Evolutionary conservation across 2,888 invertebrate genomes (phyloP).

Genomic region (Punctoribates punctum): DNA sequence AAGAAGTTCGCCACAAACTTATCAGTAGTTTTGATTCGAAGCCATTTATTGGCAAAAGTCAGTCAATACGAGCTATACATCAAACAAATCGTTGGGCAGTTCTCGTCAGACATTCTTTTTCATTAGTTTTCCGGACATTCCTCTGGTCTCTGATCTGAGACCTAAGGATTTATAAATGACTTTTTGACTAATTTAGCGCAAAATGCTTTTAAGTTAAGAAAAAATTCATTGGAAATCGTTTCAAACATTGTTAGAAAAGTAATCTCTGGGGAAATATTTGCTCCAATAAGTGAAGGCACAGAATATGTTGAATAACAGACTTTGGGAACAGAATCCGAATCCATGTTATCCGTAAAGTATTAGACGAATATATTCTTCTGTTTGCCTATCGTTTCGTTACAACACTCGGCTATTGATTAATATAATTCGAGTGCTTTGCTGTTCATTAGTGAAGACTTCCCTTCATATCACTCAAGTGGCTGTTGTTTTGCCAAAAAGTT

Average conservation of each 20-base stretch:
- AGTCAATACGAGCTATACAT: conserved; percentile 31
- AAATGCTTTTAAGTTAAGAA: conserved; percentile 18
- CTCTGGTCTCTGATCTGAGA: not conserved
- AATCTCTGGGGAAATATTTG: conserved; percentile 26
- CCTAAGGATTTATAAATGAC: conserved; percentile 26
- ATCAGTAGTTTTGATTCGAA: conserved; percentile 31
- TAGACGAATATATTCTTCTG: not conserved
- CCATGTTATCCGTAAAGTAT: not conserved
- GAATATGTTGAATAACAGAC: not conserved
- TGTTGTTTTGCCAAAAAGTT: not conserved
- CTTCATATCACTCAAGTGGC: not conserved
- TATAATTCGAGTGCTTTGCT: conserved; percentile 24
- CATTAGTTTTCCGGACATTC: not conserved
- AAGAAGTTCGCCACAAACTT: conserved; percentile 36
- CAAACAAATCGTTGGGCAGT: conserved; percentile 28
- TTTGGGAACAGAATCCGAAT: not conserved
- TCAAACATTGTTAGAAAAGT: not conserved
- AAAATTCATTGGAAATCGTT: conserved; percentile 35
- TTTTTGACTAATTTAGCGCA: conserved; percentile 27
- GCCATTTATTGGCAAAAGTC: conserved; percentile 24
- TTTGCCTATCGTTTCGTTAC: conserved; percentile 9
- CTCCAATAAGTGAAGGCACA: not conserved
- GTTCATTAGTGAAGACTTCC: conserved; percentile 24
- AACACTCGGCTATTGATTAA: conserved; percentile 14
- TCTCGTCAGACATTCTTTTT: conserved; percentile 13